Base-by-base conservation (phyloP, 2,888 invertebrate species). In the Drosophila kokeensis region DNA sequence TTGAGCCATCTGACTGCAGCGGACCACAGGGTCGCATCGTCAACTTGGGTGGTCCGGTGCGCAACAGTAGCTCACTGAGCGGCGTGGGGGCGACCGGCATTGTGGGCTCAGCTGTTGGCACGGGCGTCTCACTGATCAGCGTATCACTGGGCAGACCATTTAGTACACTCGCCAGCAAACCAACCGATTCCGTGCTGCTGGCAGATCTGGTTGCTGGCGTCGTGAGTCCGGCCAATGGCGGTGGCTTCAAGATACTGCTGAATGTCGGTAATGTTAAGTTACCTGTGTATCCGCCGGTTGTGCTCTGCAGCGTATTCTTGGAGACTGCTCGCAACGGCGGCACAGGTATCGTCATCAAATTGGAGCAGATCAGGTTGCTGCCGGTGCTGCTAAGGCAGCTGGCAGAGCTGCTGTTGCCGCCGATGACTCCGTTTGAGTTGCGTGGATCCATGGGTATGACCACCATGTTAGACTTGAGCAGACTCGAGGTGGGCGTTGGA, bases 1-100 rank as follows among this genome's bases (percentile, higher is more conserved):
- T 82, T n/a, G 81, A 83, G 15, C 94, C 94, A 58, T 92, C 90
- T 0, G 93, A 92, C 62, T 93, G 93, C 24, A 94, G 81, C 6
- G 94, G 93, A 13, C 94, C 94, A 5, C 92, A 91, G 0, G 94
- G 94, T 58, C 93, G 92, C 11, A 93, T 93, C 48, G 92, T 92
- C 54, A 94, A 81, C 84, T 91, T 94, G 5, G 94, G 94, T 27
- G 93, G 93, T 2, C 93, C 93, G 34, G 93, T 78, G 38, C 91
- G 91, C 50, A 92, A 73, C 13, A 93, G 83, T 24, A 89, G 86
- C 59, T 93, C 92, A 21, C 90, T 92, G 6, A 92, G 81, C 4
- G 92, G 91, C 3, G 91, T 76, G 5, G 92, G 91, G 54, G 92
- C 53, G 8, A 80, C 86, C 1, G 90, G 86, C 10, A 92, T 91